These are phyloP conservation scores for Dasyprocta punctata DNA, from an alignment of 2,113 vertebrate genomes.

Conservation along the genomic window DNA sequence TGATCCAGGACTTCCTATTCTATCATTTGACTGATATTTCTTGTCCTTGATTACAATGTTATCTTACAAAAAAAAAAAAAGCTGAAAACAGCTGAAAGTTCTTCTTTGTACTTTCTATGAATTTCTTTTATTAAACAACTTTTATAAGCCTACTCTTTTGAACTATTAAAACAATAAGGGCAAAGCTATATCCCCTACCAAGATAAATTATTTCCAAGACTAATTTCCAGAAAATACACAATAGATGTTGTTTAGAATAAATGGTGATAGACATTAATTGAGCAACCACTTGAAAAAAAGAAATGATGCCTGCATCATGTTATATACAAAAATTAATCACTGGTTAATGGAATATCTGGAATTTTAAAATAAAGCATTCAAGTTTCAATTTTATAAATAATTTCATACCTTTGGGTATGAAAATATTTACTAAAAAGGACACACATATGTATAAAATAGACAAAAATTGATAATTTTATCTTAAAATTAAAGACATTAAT, in stretches of 20 bases:
- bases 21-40: neutral
- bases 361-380: neutral
- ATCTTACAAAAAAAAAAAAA: neutral
- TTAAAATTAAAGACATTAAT: neutral
- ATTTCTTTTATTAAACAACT: constrained; percentile 42
- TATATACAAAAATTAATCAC: neutral
- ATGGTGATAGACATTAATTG: neutral
- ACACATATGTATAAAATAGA: neutral
- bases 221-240: constrained; percentile 42
- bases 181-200: constrained; percentile 30
- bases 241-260: neutral
- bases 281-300: neutral
- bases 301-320: neutral
- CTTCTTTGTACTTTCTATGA: neutral
- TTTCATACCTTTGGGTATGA: neutral
- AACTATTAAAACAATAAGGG: constrained; percentile 63
- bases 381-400: neutral
- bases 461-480: neutral
- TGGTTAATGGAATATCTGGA: neutral
- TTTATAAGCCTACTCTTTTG: neutral
- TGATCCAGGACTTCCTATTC: neutral
- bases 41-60: neutral
- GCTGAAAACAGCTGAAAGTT: too few relatives aligned
- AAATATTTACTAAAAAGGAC: neutral
- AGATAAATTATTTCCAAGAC: constrained; percentile 52